phyloP scores from a whole-genome alignment of 1,140 invertebrate species.

The Contarinia nasturtii region DNA sequence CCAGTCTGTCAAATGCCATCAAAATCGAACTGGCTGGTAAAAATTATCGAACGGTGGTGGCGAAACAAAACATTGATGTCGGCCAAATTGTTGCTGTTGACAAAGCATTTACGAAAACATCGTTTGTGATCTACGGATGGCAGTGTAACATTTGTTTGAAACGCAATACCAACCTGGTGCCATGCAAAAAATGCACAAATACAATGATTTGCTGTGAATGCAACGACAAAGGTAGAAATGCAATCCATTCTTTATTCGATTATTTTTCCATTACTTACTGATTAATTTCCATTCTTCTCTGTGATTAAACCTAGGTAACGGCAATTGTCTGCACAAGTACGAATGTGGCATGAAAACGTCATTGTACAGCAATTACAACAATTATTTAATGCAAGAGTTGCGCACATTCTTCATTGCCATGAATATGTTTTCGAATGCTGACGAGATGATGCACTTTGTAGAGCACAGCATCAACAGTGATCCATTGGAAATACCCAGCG shows the following conservation, averaged over 20 bases:
- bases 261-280: no score
- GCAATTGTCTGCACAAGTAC: not conserved
- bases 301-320: no score
- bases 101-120: not conserved
- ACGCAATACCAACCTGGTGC: not conserved
- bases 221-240: no score
- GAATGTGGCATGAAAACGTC: not conserved
- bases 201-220: not conserved
- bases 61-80: not conserved
- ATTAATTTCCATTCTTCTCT: no score
- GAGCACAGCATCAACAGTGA: not conserved
- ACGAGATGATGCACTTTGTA: not conserved
- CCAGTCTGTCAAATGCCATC: not conserved
- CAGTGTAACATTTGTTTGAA: not conserved
- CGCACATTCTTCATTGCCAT: not conserved
- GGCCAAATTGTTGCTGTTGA: not conserved
- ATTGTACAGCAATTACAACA: not conserved
- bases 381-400: not conserved
- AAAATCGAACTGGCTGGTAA: not conserved
- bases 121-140: not conserved
- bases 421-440: not conserved
- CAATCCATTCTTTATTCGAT: no score
- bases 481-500: not conserved
- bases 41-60: not conserved
- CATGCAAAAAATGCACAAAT: not conserved